phyloP scores from a whole-genome alignment of 2,113 vertebrate genomes.

The Anseranas semipalmata region DNA sequence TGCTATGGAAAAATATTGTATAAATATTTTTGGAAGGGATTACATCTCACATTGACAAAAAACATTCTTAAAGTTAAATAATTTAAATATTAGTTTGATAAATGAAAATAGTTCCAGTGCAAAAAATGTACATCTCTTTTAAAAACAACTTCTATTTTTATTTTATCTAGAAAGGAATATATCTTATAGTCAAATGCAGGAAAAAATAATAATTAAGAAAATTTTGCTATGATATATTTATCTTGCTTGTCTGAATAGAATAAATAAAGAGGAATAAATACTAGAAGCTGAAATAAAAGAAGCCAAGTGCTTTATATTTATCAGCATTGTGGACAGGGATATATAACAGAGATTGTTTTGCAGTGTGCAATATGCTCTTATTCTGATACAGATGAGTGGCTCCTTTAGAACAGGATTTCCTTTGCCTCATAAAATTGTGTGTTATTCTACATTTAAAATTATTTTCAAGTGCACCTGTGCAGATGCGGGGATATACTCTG shows the following conservation, averaged over 20 bases:
- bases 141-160: background rate
- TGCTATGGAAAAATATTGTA: background rate
- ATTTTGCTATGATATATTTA: background rate
- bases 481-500: background rate
- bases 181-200: background rate
- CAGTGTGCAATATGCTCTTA: accelerated
- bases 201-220: background rate
- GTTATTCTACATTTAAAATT: background rate
- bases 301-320: background rate
- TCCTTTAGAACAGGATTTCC: background rate
- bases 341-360: background rate
- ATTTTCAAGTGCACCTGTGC: background rate
- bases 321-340: background rate
- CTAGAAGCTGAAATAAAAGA: background rate
- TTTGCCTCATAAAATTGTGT: background rate
- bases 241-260: background rate
- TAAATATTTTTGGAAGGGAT: background rate
- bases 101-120: background rate
- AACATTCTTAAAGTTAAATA: background rate
- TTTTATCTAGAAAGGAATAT: background rate
- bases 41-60: background rate
- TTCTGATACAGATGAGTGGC: background rate
- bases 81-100: background rate
- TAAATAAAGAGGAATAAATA: background rate
- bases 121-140: background rate